Conservation (phyloP, 2,113 vertebrate species). For the Ictidomys tridecemlineatus region DNA sequence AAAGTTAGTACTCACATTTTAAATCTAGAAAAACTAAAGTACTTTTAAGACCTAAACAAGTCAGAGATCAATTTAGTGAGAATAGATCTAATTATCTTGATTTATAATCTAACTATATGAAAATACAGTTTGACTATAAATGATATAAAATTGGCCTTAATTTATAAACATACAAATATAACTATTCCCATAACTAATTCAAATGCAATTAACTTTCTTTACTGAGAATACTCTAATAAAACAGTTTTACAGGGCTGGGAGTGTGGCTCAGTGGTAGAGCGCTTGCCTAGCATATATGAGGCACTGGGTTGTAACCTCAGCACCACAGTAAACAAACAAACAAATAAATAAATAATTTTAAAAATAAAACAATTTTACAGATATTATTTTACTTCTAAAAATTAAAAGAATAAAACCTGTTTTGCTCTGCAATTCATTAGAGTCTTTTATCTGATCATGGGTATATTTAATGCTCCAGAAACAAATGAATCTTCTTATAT, state of each 20-base stretch:
- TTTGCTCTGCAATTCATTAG: slow-evolving; percentile 38
- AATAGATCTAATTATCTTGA: slow-evolving; percentile 25
- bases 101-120: slow-evolving; percentile 23
- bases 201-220: slow-evolving; percentile 21
- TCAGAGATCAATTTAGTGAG: slow-evolving; percentile 25
- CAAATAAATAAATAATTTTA: no score
- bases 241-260: not conserved
- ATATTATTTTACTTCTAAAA: slow-evolving; percentile 30
- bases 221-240: slow-evolving; percentile 40
- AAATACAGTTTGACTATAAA: slow-evolving; percentile 22
- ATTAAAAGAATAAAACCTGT: slow-evolving; percentile 1
- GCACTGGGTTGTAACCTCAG: no score
- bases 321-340: no score
- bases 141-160: slow-evolving; percentile 21
- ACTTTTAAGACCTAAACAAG: slow-evolving; percentile 24
- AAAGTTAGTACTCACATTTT: not conserved
- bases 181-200: not conserved
- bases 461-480: not conserved
- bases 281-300: no score
- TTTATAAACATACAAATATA: not conserved
- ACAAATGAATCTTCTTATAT: not conserved
- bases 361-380: slow-evolving; percentile 3
- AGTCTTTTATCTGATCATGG: not conserved
- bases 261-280: no score
- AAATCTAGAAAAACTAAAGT: slow-evolving; percentile 53